These are phyloP conservation scores for Scaptomyza parva DNA, from an alignment of 2,888 invertebrate species.

Conservation along the genomic window DNA sequence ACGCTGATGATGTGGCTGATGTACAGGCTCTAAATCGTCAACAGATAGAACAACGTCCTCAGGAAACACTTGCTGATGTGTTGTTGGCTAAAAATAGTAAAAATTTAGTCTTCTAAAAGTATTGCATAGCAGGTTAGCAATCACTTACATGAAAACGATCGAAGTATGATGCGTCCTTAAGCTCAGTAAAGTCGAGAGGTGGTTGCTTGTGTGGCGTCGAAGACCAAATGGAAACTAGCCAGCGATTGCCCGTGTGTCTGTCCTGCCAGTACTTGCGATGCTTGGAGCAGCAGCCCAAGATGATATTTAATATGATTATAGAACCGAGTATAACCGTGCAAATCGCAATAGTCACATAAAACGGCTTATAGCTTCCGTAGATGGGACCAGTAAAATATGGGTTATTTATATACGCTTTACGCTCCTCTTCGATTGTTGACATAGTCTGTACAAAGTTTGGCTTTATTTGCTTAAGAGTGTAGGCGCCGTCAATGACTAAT, in stretches of 20 bases:
- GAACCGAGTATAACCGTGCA: constrained; percentile 90
- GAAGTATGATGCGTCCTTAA: constrained; percentile 86
- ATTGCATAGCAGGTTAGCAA: background rate
- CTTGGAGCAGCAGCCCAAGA: constrained; percentile 92
- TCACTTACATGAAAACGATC: constrained; percentile 81
- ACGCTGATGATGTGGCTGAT: constrained; percentile 73
- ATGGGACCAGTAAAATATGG: constrained; percentile 87
- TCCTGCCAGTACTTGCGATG: constrained; percentile 93
- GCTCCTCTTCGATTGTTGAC: constrained; percentile 88
- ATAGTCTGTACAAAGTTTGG: constrained; percentile 82
- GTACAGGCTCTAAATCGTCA: constrained; percentile 73
- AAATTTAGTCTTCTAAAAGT: background rate
- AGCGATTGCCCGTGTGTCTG: constrained; percentile 92
- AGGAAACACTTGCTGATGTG: constrained; percentile 75
- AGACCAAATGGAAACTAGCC: constrained; percentile 93
- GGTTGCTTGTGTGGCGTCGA: constrained; percentile 93
- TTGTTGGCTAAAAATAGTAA: constrained; percentile 62
- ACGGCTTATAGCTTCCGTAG: constrained; percentile 92
- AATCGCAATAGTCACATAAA: constrained; percentile 92
- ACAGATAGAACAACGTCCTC: constrained; percentile 81
- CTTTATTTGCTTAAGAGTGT: constrained; percentile 34
- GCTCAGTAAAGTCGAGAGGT: constrained; percentile 91
- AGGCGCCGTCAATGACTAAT: constrained; percentile 36
- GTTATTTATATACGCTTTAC: constrained; percentile 87
- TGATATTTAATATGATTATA: constrained; percentile 90